Evolutionary conservation across 2,113 vertebrate species (phyloP).

Genomic region (Pangasianodon hypophthalmus): DNA sequence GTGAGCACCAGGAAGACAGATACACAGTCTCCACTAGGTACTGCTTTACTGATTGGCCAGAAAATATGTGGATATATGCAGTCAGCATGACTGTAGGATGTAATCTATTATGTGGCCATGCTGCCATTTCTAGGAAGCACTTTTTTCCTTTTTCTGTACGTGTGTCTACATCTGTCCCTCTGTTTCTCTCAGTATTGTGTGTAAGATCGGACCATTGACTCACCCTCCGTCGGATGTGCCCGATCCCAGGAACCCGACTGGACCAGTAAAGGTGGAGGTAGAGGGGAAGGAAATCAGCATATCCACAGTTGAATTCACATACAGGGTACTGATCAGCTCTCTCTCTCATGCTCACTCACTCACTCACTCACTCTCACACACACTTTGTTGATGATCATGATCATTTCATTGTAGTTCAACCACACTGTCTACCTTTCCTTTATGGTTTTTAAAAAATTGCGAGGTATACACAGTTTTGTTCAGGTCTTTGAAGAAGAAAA

Average conservation of each 20-base stretch:
- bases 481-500: background rate
- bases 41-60: background rate
- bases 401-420: background rate
- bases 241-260: background rate
- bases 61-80: background rate
- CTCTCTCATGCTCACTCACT: background rate
- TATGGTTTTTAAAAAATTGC: background rate
- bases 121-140: background rate
- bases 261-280: constrained; percentile 66
- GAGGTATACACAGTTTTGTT: background rate
- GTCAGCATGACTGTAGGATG: background rate
- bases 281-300: constrained; percentile 55
- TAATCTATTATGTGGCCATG: background rate
- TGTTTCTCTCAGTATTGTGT: constrained; percentile 69
- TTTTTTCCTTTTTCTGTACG: background rate
- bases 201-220: constrained; percentile 67
- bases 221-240: constrained; percentile 45
- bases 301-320: constrained; percentile 68
- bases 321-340: constrained; percentile 67
- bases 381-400: background rate
- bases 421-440: background rate
- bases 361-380: background rate
- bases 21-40: constrained; percentile 95
- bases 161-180: background rate
- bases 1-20: constrained; percentile 77